These are phyloP conservation scores for Lacanobia oleracea DNA, from an alignment of 2,888 invertebrate species.

Conservation along the genomic window DNA sequence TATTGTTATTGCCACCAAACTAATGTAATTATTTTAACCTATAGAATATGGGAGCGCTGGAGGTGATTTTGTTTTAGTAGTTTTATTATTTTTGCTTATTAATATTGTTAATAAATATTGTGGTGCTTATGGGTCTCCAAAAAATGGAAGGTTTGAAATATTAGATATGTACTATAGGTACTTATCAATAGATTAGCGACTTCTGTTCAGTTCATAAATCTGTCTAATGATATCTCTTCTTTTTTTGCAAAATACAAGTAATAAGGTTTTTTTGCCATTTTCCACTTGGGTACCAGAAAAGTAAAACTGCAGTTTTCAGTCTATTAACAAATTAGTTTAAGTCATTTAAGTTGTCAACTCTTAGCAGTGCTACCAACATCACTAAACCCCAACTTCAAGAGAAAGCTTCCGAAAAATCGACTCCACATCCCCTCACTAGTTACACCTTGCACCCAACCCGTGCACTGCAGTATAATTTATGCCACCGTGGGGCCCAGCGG, in stretches of 20 bases:
- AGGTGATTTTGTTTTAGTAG: conserved; percentile 54
- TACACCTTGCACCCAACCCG: conserved; percentile 57
- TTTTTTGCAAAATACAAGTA: neutral
- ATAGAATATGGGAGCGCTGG: conserved; percentile 69
- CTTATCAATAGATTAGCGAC: neutral
- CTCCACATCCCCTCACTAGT: conserved; percentile 46
- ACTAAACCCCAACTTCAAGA: neutral
- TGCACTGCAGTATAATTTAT: conserved; percentile 72
- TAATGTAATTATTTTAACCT: conserved; percentile 88
- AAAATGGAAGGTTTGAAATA: neutral
- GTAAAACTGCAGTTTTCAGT: neutral
- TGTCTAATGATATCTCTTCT: neutral
- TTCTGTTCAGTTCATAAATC: neutral
- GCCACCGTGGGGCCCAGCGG: conserved; percentile 68
- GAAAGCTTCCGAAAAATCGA: conserved; percentile 40
- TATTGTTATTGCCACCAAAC: conserved; percentile 89
- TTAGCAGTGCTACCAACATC: neutral
- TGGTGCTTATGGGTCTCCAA: neutral
- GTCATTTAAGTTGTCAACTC: neutral
- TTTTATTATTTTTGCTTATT: conserved; percentile 21
- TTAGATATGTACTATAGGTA: too few species aligned
- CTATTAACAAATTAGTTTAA: too few species aligned
- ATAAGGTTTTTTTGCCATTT: neutral
- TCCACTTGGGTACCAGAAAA: neutral
- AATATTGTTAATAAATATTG: neutral